Evolutionary conservation across 1,140 invertebrate genomes (phyloP).

Genomic region (Zaprionus nigranus): DNA sequence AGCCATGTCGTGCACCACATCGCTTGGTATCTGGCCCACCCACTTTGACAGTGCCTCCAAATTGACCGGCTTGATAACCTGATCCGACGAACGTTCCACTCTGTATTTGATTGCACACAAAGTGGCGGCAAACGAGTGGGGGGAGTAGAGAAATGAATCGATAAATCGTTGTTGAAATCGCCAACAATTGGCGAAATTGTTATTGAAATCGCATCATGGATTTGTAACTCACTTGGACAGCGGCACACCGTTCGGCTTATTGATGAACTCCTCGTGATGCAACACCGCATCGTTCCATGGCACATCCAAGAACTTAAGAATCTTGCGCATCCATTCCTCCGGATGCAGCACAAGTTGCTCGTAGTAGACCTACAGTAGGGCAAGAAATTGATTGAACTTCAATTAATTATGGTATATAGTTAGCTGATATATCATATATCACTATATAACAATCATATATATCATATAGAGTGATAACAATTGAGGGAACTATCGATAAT

Average conservation of each 20-base stretch:
- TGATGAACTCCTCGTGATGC: constrained; percentile 98
- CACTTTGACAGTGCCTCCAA: constrained; percentile 98
- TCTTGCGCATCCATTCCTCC: constrained; percentile 93
- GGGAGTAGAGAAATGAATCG: background rate
- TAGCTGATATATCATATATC: no score
- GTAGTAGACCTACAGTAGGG: constrained; percentile 89
- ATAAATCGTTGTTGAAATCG: background rate
- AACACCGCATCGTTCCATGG: constrained; percentile 98
- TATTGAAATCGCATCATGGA: background rate
- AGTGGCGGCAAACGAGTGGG: no score
- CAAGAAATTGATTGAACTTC: background rate
- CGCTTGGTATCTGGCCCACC: constrained; percentile 96
- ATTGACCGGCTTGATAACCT: constrained; percentile 99
- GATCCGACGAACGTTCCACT: constrained; percentile 98
- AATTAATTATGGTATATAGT: no score
- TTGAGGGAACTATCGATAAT: no score
- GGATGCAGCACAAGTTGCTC: constrained; percentile 98
- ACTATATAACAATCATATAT: no score
- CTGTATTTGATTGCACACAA: constrained; percentile 85
- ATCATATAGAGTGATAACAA: no score
- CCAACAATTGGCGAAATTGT: background rate
- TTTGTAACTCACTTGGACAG: constrained; percentile 92
- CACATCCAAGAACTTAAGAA: constrained; percentile 95
- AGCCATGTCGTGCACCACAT: constrained; percentile 95
- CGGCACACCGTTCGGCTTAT: constrained; percentile 96